These are phyloP conservation scores for Cephus rjabovi DNA, from an alignment of 2,888 invertebrate species.

Conservation along the genomic window DNA sequence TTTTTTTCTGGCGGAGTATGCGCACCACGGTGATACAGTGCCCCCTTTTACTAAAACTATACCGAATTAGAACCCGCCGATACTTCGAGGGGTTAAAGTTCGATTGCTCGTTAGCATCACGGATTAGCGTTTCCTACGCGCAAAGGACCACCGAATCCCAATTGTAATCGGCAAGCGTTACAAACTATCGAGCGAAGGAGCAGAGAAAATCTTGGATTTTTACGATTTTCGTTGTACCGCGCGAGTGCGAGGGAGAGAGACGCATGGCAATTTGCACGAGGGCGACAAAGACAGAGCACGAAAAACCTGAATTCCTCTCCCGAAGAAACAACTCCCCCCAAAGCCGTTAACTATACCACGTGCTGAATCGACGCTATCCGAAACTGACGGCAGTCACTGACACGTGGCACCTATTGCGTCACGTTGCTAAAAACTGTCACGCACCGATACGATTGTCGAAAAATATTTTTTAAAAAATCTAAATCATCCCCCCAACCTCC, in stretches of 20 bases:
- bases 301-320: not conserved
- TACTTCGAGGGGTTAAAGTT: no score
- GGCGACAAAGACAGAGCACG: not conserved
- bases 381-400: not conserved
- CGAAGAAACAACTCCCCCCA: not conserved
- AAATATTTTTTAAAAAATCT: not conserved
- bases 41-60: not conserved
- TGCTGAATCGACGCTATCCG: not conserved
- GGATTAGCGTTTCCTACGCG: not conserved
- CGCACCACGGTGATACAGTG: conserved; percentile 4
- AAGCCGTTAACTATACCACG: not conserved
- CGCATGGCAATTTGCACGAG: not conserved
- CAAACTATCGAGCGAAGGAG: not conserved
- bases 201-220: not conserved
- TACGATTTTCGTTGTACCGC: not conserved
- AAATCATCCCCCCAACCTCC: not conserved
- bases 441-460: not conserved
- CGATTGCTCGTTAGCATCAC: no score
- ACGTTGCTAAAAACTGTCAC: not conserved
- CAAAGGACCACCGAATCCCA: not conserved
- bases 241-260: not conserved
- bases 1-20: conserved; percentile 40
- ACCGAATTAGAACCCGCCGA: not conserved
- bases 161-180: not conserved
- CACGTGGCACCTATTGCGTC: not conserved